Percentiles rank a stretch among this genome's conserved stretches.
phyloP scores from a whole-genome alignment of 2,797 vertebrate genomes.

The Garrulus glandarius region DNA sequence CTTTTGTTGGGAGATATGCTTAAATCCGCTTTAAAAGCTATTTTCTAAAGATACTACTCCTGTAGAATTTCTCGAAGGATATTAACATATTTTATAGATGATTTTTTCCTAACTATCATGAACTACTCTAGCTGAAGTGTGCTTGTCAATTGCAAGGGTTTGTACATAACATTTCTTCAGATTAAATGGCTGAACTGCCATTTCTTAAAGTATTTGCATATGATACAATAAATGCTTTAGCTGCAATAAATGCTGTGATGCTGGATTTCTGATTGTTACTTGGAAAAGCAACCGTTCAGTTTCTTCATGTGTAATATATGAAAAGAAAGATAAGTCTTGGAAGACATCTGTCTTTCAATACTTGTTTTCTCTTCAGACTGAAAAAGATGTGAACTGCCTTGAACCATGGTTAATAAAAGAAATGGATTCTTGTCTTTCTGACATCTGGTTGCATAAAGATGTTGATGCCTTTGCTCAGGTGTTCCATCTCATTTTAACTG shows the following conservation, averaged over 20 bases:
- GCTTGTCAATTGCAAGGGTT: not conserved
- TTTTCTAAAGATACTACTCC: not conserved
- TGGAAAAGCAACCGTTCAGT: not conserved
- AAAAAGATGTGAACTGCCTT: constrained; percentile 80
- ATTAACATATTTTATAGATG: not conserved
- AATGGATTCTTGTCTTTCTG: constrained; percentile 91
- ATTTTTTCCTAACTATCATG: not conserved
- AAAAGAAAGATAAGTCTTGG: not conserved
- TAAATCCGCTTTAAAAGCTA: not conserved
- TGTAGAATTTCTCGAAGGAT: not conserved
- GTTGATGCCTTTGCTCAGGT: constrained; percentile 87
- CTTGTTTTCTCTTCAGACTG: constrained; percentile 71
- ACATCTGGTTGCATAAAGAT: constrained; percentile 87
- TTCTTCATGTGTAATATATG: not conserved
- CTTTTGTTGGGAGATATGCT: not conserved
- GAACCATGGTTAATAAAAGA: constrained; percentile 89
- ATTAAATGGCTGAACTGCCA: not conserved
- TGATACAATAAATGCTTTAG: not conserved
- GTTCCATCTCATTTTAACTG: constrained; percentile 90
- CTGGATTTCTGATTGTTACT: not conserved
- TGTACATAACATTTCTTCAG: not conserved
- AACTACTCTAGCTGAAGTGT: not conserved
- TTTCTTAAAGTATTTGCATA: not conserved
- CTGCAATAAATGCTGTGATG: not conserved
- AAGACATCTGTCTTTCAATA: not conserved